Evolutionary conservation across 2,113 vertebrate species (phyloP).

Genomic region (Anhinga rufa): DNA sequence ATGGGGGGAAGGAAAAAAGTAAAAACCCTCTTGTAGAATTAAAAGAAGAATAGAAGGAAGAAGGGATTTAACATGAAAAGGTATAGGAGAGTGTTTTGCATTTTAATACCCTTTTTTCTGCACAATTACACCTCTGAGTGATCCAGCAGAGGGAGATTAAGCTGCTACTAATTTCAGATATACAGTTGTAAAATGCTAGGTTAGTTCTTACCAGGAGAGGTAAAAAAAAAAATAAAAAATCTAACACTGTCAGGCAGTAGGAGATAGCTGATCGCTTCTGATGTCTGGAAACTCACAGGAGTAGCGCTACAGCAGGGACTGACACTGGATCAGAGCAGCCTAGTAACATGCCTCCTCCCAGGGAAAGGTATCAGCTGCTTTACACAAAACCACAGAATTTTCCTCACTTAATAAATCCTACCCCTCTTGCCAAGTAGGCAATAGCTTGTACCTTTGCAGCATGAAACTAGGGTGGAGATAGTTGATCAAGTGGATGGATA

Average conservation of each 20-base stretch:
- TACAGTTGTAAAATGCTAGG: slow-evolving; percentile 38
- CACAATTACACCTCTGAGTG: slow-evolving; percentile 74
- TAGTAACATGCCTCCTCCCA: not conserved
- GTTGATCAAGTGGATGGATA: not conserved
- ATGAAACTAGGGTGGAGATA: not conserved
- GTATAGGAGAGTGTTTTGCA: slow-evolving; percentile 67
- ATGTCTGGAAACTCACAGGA: not conserved
- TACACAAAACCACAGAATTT: not conserved
- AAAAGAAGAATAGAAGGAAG: slow-evolving; percentile 52
- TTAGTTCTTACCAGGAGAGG: slow-evolving; percentile 31
- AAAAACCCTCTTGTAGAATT: slow-evolving; percentile 66
- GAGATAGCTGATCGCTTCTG: not conserved
- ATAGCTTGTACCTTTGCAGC: not conserved
- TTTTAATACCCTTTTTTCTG: slow-evolving; percentile 75
- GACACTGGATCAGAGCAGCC: not conserved
- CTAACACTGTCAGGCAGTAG: not conserved
- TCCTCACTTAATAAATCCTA: not conserved
- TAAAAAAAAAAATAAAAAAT: not conserved
- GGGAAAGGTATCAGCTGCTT: not conserved
- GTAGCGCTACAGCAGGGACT: not conserved
- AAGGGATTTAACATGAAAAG: slow-evolving; percentile 69
- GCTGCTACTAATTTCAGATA: slow-evolving; percentile 61
- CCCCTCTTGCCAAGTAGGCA: not conserved
- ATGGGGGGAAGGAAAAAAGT: not conserved
- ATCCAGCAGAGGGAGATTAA: slow-evolving; percentile 70